Base-by-base conservation (phyloP, 2,888 invertebrate genomes). In the Chorisops tibialis region DNA sequence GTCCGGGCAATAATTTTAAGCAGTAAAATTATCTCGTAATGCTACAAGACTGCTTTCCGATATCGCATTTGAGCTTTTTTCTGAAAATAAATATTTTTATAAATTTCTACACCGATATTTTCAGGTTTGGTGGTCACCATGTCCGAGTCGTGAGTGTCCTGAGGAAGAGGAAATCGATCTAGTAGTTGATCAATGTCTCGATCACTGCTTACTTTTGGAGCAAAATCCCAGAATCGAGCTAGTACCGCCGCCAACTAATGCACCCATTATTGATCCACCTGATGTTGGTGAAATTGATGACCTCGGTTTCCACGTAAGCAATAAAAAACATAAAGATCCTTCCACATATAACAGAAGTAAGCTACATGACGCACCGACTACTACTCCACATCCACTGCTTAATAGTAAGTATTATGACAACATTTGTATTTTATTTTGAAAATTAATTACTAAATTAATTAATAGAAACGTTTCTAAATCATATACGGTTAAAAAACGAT, bases 61-160 rank as follows among this genome's bases (percentile, higher is more conserved):
- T n/a, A n/a, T n/a, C n/a, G n/a, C n/a, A n/a, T n/a, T n/a, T n/a
- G n/a, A n/a, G n/a, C n/a, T n/a, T n/a, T n/a, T n/a, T n/a, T n/a
- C n/a, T n/a, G n/a, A n/a, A n/a, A n/a, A n/a, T n/a, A n/a, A n/a
- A n/a, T n/a, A n/a, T n/a, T n/a, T 30, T 30, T 30, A 30, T 30
- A 30, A 30, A 30, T 2, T 18, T 35, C 21, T 19, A 47, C 49
- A 68, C 68, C 30, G 1, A 9, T 22, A 9, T 16, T 59, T 59
- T 16, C 71, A 87, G 86, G 87, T 89, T 37, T 90, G 89, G 89
- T 90, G 89, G 89, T 88, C 88, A 71, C 89, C 89, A 0, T 90
- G 89, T 70, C 87, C 88, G 0, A 89, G 88, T 69, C 81, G 89
- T 65, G 88, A 89, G 76, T 90, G 89, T 73, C 89, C 89, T 0